Percentiles rank a stretch among this genome's conserved stretches.
Conservation (phyloP, 2,797 vertebrate genomes). For the Silurus aristotelis region DNA sequence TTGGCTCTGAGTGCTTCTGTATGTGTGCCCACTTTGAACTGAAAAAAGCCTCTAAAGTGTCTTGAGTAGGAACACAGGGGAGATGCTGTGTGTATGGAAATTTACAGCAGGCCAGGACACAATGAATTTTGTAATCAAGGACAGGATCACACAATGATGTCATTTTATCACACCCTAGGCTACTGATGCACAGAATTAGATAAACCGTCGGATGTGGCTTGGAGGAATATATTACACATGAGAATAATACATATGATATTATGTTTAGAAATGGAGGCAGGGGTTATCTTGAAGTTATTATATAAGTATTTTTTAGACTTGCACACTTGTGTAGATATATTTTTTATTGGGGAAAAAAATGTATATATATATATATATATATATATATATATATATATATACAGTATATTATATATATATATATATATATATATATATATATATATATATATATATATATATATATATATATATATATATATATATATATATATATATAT, state of each 20-base stretch:
- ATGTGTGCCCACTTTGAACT: not conserved
- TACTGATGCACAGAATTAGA: no score
- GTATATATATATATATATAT: no score
- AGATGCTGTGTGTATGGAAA: not conserved
- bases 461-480: no score
- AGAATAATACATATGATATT: not conserved
- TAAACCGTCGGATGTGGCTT: not conserved
- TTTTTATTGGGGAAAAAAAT: no score
- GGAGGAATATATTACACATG: not conserved
- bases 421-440: no score
- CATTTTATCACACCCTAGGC: not conserved
- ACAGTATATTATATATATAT: no score
- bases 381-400: no score
- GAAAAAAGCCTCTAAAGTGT: not conserved
- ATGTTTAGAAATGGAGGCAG: not conserved
- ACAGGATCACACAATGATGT: not conserved
- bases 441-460: no score
- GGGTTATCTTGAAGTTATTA: not conserved
- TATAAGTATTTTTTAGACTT: not conserved
- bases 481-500: no score
- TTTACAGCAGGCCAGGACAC: not conserved
- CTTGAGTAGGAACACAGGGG: no score
- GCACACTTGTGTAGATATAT: not conserved
- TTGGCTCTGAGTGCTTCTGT: not conserved
- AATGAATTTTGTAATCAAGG: not conserved